A percentile compares a stretch with the other conserved stretches of the same genome.
Conservation (phyloP, 2,113 vertebrate genomes). For the Xenopus borealis region DNA sequence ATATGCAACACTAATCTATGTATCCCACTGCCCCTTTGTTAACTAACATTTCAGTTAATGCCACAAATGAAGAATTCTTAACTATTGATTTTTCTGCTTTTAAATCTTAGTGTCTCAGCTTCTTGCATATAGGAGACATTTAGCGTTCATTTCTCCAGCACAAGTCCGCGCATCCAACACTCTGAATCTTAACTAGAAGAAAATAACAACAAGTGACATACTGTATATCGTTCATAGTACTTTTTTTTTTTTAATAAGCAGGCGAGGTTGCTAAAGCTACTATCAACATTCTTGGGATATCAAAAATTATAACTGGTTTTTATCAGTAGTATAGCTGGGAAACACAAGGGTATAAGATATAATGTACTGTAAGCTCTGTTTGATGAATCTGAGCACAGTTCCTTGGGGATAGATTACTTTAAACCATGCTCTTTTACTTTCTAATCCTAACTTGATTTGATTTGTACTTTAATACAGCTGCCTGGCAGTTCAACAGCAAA, state of each 20-base stretch:
- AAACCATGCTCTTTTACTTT: conserved; percentile 88
- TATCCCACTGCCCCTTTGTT: background rate
- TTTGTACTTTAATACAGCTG: conserved; percentile 84
- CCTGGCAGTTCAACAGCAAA: conserved; percentile 83
- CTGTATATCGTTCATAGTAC: conserved; percentile 58
- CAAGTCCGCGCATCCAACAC: conserved; percentile 42
- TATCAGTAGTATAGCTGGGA: conserved; percentile 64
- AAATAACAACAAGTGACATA: conserved; percentile 70
- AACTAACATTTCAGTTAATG: background rate
- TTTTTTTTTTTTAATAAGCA: conserved; percentile 73
- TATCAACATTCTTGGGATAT: conserved; percentile 74
- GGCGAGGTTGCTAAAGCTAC: conserved; percentile 71
- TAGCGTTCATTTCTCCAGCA: too few species aligned
- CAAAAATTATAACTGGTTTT: conserved; percentile 80
- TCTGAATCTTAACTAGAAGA: conserved; percentile 68
- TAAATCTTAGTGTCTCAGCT: conserved; percentile 51
- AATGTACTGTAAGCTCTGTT: conserved; percentile 85
- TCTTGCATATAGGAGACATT: conserved; percentile 34
- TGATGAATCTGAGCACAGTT: conserved; percentile 86
- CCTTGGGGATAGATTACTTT: conserved; percentile 87
- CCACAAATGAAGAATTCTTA: conserved; percentile 4
- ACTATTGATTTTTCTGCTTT: conserved; percentile 42
- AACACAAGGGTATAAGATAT: conserved; percentile 78
- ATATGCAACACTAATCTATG: too few species aligned
- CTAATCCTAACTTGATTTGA: conserved; percentile 89